Percentiles rank a stretch among this genome's conserved stretches.
These are phyloP conservation scores for Poeciliopsis paucimaculata DNA, from an alignment of 2,797 vertebrate genomes.

Conservation along the genomic window DNA sequence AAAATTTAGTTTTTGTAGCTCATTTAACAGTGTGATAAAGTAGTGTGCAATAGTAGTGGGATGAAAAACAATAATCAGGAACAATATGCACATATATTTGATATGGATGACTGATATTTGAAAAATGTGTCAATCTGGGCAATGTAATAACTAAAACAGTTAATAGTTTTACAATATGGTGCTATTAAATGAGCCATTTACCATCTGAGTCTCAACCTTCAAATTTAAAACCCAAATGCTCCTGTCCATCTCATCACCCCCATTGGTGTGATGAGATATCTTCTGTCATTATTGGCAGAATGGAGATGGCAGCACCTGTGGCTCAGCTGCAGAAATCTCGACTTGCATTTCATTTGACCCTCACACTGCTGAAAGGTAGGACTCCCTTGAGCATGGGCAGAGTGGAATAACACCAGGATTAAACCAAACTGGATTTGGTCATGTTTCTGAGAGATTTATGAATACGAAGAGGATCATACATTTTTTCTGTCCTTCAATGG, in stretches of 20 bases:
- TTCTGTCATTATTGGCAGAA: conserved; percentile 26
- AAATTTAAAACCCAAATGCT: background rate
- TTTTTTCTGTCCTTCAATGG: conserved; percentile 46
- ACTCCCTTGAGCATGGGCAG: conserved; percentile 53
- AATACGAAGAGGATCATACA: conserved; percentile 62
- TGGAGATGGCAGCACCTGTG: conserved; percentile 55
- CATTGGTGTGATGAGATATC: background rate
- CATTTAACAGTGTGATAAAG: too few species aligned
- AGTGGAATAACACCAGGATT: conserved; percentile 71
- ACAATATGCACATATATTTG: background rate
- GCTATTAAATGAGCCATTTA: background rate
- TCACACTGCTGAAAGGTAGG: conserved; percentile 61
- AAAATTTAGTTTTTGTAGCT: too few species aligned
- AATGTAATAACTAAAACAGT: background rate
- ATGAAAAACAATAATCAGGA: background rate
- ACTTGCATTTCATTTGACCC: conserved; percentile 69
- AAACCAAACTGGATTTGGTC: conserved; percentile 59
- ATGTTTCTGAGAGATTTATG: conserved; percentile 58
- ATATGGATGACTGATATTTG: too few species aligned
- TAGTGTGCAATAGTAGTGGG: background rate
- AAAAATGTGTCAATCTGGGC: background rate
- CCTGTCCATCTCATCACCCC: background rate
- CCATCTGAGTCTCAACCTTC: background rate
- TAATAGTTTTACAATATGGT: background rate
- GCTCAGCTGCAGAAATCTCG: conserved; percentile 56